Evolutionary conservation across 2,113 vertebrate species (phyloP), one percentile per base, ranked within the genome.

Genomic region (Amblyopsis rosae): DNA sequence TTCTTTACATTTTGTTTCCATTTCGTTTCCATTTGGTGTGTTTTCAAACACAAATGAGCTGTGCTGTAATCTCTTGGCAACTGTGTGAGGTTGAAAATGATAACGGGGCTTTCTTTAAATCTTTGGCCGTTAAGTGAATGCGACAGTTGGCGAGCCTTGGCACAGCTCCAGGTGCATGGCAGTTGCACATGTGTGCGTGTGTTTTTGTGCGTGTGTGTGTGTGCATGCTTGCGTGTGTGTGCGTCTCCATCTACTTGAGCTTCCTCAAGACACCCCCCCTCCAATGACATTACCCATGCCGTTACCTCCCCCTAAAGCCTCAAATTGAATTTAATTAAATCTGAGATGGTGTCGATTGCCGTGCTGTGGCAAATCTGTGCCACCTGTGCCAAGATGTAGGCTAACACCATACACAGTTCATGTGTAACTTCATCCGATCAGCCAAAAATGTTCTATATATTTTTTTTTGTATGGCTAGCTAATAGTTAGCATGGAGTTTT

Each of bases 241-340:
- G 32, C n/a, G 45, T 62, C 47, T 32, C 59, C 41, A 7, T 46
- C 56, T 70, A 46, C 62, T 62, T 76, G 32, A 6, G 60, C 62
- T 77, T 15, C 69, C 82, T 83, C 59, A 64, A 68, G 73, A 81
- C 76, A 68, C 72, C 66, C 82, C 76, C 76, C 75, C 71, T 80
- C 71, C 71, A 68, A 75, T 26, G 26, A 26, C 26, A 26, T 26
- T 26, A 26, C 26, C 26, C 26, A 26, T 26, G 48, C 45, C 13
- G 66, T 77, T 69, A 73, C 71, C 72, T 73, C 70, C 75, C 86
- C 82, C 75, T 67, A 35, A 82, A 81, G 64, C 70, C 65, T 77
- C 72, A 84, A 77, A 83, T 79, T 87, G 75, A 88, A 84, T 80
- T 71, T 61, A 86, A 84, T 83, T 85, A 79, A 85, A 82, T 82